These are phyloP conservation scores for Illadopsis cleaveri DNA, from an alignment of 2,113 vertebrate species.

Conservation along the genomic window DNA sequence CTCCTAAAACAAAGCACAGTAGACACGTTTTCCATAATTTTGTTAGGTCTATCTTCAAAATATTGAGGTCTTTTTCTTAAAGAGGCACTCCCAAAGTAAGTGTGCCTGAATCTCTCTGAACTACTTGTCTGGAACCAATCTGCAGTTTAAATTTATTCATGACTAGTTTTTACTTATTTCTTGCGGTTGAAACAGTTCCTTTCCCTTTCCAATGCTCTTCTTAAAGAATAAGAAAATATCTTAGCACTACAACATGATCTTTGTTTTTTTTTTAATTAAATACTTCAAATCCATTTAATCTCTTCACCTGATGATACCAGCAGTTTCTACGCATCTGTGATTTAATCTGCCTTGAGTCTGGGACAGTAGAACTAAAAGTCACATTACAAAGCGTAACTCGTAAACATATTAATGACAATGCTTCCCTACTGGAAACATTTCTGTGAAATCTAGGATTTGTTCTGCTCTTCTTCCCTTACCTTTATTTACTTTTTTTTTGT, in stretches of 20 bases:
- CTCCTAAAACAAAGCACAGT: neutral
- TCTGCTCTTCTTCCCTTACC: neutral
- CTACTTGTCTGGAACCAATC: neutral
- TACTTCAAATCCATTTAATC: conserved; percentile 47
- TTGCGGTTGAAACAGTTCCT: neutral
- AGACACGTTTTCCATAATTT: neutral
- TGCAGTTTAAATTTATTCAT: conserved; percentile 20
- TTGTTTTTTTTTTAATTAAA: conserved; percentile 22
- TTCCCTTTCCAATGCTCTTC: neutral
- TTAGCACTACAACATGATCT: neutral
- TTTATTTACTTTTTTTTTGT: neutral
- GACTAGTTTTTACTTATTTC: neutral
- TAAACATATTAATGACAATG: neutral
- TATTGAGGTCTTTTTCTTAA: neutral
- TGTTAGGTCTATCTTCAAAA: neutral
- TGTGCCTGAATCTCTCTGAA: neutral
- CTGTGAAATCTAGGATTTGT: conserved; percentile 41
- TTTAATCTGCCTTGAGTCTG: conserved; percentile 21
- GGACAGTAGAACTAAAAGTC: neutral
- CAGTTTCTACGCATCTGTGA: conserved; percentile 1
- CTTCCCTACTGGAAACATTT: neutral
- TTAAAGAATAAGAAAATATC: neutral
- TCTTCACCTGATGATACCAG: conserved; percentile 5
- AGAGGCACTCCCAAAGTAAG: neutral
- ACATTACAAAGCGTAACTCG: neutral